Base-by-base conservation (phyloP, 2,888 invertebrate species). In the Caenorhabditis sp. region DNA sequence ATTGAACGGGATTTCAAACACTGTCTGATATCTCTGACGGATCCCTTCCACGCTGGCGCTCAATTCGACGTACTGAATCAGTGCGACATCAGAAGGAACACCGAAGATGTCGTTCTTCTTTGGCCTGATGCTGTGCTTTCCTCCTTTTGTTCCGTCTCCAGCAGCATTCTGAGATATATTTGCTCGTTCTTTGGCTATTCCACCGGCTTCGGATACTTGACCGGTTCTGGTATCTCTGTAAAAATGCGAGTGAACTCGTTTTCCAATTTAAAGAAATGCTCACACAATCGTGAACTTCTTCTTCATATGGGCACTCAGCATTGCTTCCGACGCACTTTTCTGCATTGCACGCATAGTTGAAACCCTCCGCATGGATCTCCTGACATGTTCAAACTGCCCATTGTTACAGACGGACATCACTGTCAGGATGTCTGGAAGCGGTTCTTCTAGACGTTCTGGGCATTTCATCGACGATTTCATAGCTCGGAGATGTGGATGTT, bases 351-450 rank as follows among this genome's bases (percentile, higher is more conserved):
- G 58, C 78, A 88, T 85, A 6, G 89, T 88, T 11, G 88, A 88
- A n/a, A 88, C 85, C 28, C 86, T 51, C 67, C 86, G 53, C 83
- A 84, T 84, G 0, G 79, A 71, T 11, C 83, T 62, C 24, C 83
- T 58, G n/a, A 83, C 79, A 58, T 84, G 74, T 35, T 90, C 90
- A 58, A 91, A 88, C 50, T 88, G 88, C 4, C 89, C 90, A 55
- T 84, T 65, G 56, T 91, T 91, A 72, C 91, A 91, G 40, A 90
- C 88, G 13, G 88, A 85, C 90, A 90, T 90, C 2, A 91, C 90
- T 11, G 88, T 83, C 9, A 90, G 69, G 62, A 90, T 80, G 35
- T 90, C 89, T 5, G 90, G 90, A 47, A 90, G 78, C 1, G 90
- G 89, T 24, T 86, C 87, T 62, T 90, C 90, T 20, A 89, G 62